Percentiles rank a stretch among this genome's conserved stretches.
Conservation (phyloP, 2,888 invertebrate genomes). For the Idaea dimidiata region DNA sequence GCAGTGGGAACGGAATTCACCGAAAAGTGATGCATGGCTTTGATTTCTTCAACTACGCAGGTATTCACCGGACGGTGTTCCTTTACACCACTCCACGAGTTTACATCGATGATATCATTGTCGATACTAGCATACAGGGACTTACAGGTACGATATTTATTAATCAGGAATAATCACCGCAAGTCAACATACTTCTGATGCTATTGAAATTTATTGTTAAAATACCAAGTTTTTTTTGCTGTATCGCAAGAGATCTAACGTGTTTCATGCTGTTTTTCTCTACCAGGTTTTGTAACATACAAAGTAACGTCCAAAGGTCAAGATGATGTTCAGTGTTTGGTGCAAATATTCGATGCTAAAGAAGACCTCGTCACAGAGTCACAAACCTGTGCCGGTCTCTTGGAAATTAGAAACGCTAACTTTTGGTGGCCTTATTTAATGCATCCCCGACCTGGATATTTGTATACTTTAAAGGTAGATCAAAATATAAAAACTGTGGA, state of each 20-base stretch:
- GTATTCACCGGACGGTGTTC: constrained; percentile 95
- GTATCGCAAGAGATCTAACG: too few species aligned
- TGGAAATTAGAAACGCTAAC: constrained; percentile 86
- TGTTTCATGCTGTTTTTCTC: neutral
- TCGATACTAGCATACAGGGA: constrained; percentile 85
- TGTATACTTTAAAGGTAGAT: constrained; percentile 90
- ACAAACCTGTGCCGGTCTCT: constrained; percentile 80
- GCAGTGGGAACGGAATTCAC: constrained; percentile 52
- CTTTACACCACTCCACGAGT: constrained; percentile 92
- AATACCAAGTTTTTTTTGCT: too few species aligned
- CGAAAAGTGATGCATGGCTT: constrained; percentile 90
- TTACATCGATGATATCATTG: constrained; percentile 92
- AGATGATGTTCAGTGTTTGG: constrained; percentile 48
- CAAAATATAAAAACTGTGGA: neutral
- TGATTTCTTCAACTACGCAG: constrained; percentile 99
- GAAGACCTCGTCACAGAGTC: constrained; percentile 74
- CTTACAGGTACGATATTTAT: constrained; percentile 74
- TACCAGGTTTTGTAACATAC: constrained; percentile 79
- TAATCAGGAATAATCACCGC: neutral
- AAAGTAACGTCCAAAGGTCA: constrained; percentile 72
- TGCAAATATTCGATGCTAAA: constrained; percentile 63
- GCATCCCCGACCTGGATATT: constrained; percentile 88
- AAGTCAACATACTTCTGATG: neutral
- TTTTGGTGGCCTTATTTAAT: constrained; percentile 98
- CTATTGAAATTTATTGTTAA: too few species aligned